Evolutionary conservation across 2,797 vertebrate genomes (phyloP).

Genomic region (Dicrostonyx torquatus): DNA sequence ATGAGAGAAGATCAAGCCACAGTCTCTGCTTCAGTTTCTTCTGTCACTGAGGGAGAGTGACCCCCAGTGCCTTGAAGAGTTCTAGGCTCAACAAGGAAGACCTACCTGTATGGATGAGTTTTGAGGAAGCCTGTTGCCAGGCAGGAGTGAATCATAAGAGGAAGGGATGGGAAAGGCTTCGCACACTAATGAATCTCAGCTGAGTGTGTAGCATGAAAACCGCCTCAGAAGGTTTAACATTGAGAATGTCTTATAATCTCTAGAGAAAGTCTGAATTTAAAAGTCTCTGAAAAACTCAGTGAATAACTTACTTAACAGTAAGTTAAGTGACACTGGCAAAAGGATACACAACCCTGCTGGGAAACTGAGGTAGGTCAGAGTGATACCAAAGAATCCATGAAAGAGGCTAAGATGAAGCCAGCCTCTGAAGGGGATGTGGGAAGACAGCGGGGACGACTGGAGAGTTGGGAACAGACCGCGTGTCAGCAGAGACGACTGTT

Average conservation of each 20-base stretch:
- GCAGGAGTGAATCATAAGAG: conserved; percentile 29
- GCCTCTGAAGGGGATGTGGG: neutral
- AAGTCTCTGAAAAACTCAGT: neutral
- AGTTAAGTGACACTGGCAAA: neutral
- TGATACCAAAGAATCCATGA: neutral
- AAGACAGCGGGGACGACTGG: neutral
- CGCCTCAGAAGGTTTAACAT: neutral
- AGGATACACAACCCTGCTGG: neutral
- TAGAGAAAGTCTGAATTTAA: conserved; percentile 25
- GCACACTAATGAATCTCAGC: neutral
- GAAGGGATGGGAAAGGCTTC: neutral
- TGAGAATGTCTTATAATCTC: neutral
- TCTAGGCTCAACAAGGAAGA: neutral
- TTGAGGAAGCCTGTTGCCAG: neutral
- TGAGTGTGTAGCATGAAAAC: neutral
- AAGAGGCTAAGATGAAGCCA: neutral
- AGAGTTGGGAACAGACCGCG: too few relatives aligned
- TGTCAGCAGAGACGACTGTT: neutral
- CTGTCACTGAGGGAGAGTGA: neutral
- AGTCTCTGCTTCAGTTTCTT: neutral
- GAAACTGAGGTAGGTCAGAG: neutral
- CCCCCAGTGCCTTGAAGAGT: neutral
- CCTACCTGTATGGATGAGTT: neutral
- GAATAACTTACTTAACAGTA: conserved; percentile 2
- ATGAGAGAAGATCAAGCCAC: neutral